Base-by-base conservation (phyloP, 2,113 vertebrate species). In the Hippocampus zosterae region DNA sequence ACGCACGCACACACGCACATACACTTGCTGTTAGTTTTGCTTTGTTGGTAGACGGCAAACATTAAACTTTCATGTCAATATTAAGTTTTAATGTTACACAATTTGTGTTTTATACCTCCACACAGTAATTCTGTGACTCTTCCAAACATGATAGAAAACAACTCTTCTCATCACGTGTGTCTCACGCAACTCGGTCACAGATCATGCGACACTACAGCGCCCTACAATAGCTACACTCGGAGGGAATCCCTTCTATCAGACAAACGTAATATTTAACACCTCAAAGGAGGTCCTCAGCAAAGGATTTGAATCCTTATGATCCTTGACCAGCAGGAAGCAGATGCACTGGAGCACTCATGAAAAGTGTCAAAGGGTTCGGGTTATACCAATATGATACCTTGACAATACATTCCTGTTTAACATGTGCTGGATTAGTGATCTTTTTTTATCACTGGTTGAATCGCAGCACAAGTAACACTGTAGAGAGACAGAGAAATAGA, bases 191-290 rank as follows among this genome's bases (percentile, higher is more conserved):
- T 67, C 65, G 41, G 73, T 70, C 57, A 23, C 67, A 42, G 52
- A 73, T 65, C 70, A 72, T 78, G 71, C 74, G 76, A 81, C 73
- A 65, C 67, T 73, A 78, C 70, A 41, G 62, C 33, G 59, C 37
- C 72, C 74, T 57, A 13, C 60, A 82, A 78, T 76, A 82, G 68
- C 65, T 48, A 70, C 66, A 67, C 84, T 80, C 71, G 75, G 73
- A 69, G 71, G 85, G 80, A 84, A 72, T 81, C 77, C 75, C 77
- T 81, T 57, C 67, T 71, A 73, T 52, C 78, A 68, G 70, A 68
- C 78, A 80, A 62, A 33, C 72, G 65, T 55, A 77, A 78, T 84
- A 84, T 86, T 85, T 83, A 86, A 76, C 69, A 66, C 68, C 75
- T 81, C 69, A 81, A 70, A 77, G 75, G 57, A 73, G 50, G 70